Conservation (phyloP, 2,888 invertebrate species). For the Drosophila trichaetosa region DNA sequence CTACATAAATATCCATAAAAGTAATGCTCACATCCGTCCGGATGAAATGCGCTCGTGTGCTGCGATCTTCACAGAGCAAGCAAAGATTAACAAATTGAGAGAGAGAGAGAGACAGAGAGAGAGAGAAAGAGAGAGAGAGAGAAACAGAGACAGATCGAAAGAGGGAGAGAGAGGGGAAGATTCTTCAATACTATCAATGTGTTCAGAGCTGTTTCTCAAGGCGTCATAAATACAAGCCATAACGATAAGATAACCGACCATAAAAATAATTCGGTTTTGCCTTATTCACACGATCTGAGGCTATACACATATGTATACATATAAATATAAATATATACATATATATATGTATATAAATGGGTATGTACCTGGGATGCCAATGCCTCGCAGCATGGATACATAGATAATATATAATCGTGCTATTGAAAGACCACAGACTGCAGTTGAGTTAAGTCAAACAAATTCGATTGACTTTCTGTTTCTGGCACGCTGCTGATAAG, state of each 20-base stretch:
- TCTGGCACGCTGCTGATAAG: constrained; percentile 52
- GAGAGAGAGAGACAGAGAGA: neutral
- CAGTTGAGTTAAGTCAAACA: constrained; percentile 48
- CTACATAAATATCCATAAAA: constrained; percentile 81
- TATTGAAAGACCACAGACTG: constrained; percentile 12
- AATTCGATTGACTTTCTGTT: constrained; percentile 56
- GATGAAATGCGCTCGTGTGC: constrained; percentile 69
- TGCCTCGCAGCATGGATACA: constrained; percentile 26
- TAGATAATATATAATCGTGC: constrained; percentile 28
- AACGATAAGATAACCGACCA: constrained; percentile 69
- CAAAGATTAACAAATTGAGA: constrained; percentile 33
- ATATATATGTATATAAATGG: constrained; percentile 28
- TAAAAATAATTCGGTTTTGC: constrained; percentile 49
- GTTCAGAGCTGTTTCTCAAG: constrained; percentile 47
- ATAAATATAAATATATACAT: neutral
- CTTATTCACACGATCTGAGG: constrained; percentile 72
- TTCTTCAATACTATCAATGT: constrained; percentile 65
- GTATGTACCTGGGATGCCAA: constrained; percentile 63
- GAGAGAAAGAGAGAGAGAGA: constrained; percentile 2
- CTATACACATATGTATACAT: neutral
- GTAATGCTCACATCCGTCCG: constrained; percentile 81
- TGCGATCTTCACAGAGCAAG: constrained; percentile 49
- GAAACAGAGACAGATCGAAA: constrained; percentile 2
- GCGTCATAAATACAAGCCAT: constrained; percentile 67
- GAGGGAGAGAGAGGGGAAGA: constrained; percentile 17